Conservation (phyloP, 2,888 invertebrate genomes). For the Scelioninae gen. 1 region DNA sequence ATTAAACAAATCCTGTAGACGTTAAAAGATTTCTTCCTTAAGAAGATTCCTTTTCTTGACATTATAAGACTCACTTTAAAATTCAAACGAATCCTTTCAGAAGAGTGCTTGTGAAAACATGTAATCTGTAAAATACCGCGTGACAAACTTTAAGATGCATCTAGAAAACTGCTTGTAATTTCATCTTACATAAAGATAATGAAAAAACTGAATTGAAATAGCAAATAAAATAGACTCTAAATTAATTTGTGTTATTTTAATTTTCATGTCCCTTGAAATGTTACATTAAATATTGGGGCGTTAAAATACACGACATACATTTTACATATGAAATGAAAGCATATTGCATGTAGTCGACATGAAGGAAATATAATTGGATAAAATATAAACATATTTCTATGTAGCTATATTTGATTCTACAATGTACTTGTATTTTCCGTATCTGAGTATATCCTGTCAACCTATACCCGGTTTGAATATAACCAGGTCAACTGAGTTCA, state of each 20-base stretch:
- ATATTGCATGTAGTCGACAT: no score
- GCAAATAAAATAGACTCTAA: not conserved
- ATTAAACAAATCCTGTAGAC: not conserved
- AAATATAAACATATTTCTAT: not conserved
- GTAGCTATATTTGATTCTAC: not conserved
- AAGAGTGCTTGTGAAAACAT: not conserved
- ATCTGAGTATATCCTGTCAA: not conserved
- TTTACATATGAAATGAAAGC: no score
- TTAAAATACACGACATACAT: no score
- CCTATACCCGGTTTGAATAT: conserved; percentile 18
- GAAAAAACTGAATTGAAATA: no score
- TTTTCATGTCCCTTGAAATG: no score
- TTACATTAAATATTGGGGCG: no score
- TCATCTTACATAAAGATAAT: no score
- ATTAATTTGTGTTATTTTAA: no score
- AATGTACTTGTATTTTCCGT: not conserved
- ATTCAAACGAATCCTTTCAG: conserved; percentile 8
- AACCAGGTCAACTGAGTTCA: conserved; percentile 35
- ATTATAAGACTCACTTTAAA: conserved; percentile 5
- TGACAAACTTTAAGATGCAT: not conserved
- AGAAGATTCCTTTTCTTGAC: conserved; percentile 1
- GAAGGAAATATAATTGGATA: not conserved
- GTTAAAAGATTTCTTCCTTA: conserved; percentile 7
- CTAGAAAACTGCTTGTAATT: no score
- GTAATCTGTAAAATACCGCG: not conserved